phyloP scores from a whole-genome alignment of 2,797 vertebrate genomes.

The Mallotus villosus region DNA sequence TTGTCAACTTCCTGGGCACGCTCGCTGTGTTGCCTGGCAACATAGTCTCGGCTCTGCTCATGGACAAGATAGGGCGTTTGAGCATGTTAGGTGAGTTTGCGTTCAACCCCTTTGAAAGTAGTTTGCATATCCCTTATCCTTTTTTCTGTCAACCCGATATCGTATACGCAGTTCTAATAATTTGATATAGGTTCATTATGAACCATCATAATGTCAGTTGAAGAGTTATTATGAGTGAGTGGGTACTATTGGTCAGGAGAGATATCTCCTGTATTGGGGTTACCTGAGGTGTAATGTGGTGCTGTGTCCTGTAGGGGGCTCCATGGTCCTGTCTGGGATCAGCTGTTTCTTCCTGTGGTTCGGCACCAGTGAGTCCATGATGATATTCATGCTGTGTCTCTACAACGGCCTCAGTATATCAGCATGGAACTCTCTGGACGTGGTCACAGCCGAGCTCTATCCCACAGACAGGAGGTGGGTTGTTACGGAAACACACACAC shows the following conservation, averaged over 20 bases:
- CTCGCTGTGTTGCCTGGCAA: slow-evolving; percentile 95
- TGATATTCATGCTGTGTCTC: slow-evolving; percentile 98
- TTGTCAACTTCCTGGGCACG: slow-evolving; percentile 97
- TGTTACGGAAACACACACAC: too few relatives aligned
- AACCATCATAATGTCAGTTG: background rate
- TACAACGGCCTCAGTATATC: slow-evolving; percentile 98
- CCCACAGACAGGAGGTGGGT: slow-evolving; percentile 91
- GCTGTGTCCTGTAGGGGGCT: slow-evolving; percentile 80
- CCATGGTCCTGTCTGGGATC: slow-evolving; percentile 97
- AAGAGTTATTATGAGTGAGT: background rate
- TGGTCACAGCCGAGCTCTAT: slow-evolving; percentile 92
- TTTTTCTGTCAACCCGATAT: background rate
- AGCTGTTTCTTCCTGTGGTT: slow-evolving; percentile 99
- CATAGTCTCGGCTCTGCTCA: slow-evolving; percentile 95
- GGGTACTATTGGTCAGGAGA: background rate
- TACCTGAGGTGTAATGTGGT: background rate
- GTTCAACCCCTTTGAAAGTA: too few relatives aligned
- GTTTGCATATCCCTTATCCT: too few relatives aligned
- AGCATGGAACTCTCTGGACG: slow-evolving; percentile 96
- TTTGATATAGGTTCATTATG: background rate
- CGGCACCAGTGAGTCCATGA: slow-evolving; percentile 97
- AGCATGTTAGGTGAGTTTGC: slow-evolving; percentile 89
- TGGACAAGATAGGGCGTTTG: slow-evolving; percentile 96
- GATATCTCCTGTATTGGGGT: background rate
- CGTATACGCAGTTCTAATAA: background rate